Evolutionary conservation across 2,888 invertebrate species (phyloP).

Genomic region (Drosophila lutescens): DNA sequence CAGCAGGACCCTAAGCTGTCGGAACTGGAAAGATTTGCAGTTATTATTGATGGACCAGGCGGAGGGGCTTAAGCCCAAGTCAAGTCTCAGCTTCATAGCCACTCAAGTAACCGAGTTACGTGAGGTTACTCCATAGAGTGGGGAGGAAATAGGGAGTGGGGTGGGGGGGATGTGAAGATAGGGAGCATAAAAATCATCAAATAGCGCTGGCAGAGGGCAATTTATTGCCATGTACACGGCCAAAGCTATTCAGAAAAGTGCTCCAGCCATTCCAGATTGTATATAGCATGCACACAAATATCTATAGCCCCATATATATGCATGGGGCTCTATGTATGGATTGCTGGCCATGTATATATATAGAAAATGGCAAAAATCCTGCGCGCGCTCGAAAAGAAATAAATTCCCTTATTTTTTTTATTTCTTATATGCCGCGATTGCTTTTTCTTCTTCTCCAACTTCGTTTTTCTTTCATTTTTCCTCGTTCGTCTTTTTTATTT

Average conservation of each 20-base stretch:
- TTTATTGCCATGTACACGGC: conserved; percentile 48
- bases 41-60: conserved; percentile 22
- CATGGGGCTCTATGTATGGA: conserved; percentile 19
- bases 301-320: conserved; percentile 16
- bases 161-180: conserved; percentile 2
- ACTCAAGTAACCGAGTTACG: conserved; percentile 39
- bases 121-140: conserved; percentile 16
- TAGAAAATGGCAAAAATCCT: conserved; percentile 71
- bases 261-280: conserved; percentile 33
- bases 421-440: conserved; percentile 67
- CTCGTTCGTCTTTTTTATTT: conserved; percentile 14
- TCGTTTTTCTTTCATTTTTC: conserved; percentile 48
- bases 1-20: background rate
- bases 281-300: conserved; percentile 51
- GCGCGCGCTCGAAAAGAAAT: conserved; percentile 65
- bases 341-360: conserved; percentile 40
- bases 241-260: conserved; percentile 42
- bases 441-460: conserved; percentile 34
- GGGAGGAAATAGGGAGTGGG: background rate
- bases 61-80: conserved; percentile 11
- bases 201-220: conserved; percentile 42
- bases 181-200: conserved; percentile 38
- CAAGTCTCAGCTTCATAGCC: conserved; percentile 22
- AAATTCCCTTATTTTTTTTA: conserved; percentile 52
- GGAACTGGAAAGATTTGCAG: background rate